Percentiles rank a stretch among this genome's conserved stretches.
Conservation (phyloP, 2,888 invertebrate genomes). For the Drosophila anceps region DNA sequence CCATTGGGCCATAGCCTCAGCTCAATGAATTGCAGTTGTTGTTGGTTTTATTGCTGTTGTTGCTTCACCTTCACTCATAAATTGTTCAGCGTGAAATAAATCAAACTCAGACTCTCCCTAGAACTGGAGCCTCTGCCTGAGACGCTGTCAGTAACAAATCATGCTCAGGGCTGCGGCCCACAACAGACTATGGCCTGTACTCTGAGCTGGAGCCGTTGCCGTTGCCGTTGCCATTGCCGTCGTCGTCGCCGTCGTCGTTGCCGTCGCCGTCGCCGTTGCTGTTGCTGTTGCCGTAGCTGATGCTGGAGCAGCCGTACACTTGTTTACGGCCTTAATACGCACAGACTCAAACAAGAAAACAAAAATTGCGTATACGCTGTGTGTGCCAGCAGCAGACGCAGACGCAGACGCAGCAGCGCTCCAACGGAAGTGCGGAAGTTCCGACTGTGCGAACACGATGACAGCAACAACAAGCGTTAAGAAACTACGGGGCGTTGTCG, state of each 20-base stretch:
- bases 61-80: slow-evolving; percentile 79
- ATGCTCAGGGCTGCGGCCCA: slow-evolving; percentile 75
- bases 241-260: slow-evolving; percentile 26
- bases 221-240: background rate
- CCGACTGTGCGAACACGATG: slow-evolving; percentile 72
- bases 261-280: slow-evolving; percentile 32
- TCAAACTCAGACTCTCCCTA: slow-evolving; percentile 71
- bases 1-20: slow-evolving; percentile 48
- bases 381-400: slow-evolving; percentile 41
- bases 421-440: slow-evolving; percentile 58
- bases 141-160: slow-evolving; percentile 80
- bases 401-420: slow-evolving; percentile 26
- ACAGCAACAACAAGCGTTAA: slow-evolving; percentile 45
- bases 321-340: slow-evolving; percentile 79
- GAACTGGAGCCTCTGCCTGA: slow-evolving; percentile 64
- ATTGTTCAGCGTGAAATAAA: slow-evolving; percentile 81
- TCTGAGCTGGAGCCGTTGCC: slow-evolving; percentile 16
- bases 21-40: slow-evolving; percentile 65
- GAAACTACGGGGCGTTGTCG: slow-evolving; percentile 76
- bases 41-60: slow-evolving; percentile 28
- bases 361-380: slow-evolving; percentile 75
- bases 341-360: slow-evolving; percentile 44
- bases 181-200: slow-evolving; percentile 52
- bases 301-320: slow-evolving; percentile 54
- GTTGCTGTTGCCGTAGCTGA: slow-evolving; percentile 33